phyloP scores from a whole-genome alignment of 2,113 vertebrate species.

The Passer montanus region DNA sequence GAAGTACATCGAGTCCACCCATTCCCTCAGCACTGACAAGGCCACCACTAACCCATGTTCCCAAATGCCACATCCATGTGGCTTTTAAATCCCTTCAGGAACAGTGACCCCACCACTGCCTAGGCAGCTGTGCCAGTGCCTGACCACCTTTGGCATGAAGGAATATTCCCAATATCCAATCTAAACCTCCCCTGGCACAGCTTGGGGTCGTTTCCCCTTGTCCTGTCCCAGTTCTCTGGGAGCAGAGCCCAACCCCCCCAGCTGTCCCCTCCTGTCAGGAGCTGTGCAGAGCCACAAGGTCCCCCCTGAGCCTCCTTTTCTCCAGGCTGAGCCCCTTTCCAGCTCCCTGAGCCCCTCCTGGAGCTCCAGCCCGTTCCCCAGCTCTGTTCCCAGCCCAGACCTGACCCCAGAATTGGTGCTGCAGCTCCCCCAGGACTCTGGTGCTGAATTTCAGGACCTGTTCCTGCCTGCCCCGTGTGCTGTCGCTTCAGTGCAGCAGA shows the following conservation, averaged over 20 bases:
- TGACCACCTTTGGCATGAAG: rapidly evolving
- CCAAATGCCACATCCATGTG: neutral
- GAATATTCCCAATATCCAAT: rapidly evolving
- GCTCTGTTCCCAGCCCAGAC: neutral
- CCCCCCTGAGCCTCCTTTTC: neutral
- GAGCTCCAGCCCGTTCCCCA: neutral
- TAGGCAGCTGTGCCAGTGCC: neutral
- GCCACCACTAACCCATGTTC: neutral
- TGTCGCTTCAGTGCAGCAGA: neutral
- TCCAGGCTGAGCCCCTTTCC: neutral
- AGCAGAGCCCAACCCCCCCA: rapidly evolving
- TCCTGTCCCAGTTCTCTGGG: neutral
- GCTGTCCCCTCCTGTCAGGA: neutral
- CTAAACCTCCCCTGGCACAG: rapidly evolving
- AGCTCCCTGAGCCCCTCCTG: neutral
- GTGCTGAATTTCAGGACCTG: neutral
- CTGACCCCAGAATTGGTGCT: neutral
- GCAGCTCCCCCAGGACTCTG: neutral
- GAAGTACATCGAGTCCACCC: neutral
- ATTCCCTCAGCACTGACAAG: neutral
- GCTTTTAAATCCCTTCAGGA: neutral
- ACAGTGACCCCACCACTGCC: neutral
- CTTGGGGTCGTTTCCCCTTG: rapidly evolving
- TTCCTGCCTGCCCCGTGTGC: neutral
- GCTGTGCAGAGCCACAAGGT: neutral